Base-by-base conservation (phyloP, 2,888 invertebrate genomes). In the Sarcophaga variegata region DNA sequence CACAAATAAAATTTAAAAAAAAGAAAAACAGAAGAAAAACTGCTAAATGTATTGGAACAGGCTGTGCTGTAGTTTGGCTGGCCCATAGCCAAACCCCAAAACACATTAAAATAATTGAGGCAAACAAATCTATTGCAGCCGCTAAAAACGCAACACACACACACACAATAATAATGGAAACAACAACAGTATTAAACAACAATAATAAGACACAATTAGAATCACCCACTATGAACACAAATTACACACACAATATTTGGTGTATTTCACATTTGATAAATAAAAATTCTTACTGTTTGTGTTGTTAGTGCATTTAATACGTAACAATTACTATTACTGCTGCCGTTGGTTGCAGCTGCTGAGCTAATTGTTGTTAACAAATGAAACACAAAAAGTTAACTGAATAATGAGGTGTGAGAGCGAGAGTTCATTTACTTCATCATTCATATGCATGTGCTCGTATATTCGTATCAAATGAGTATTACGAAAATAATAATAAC, bases 371-470 rank as follows among this genome's bases (percentile, higher is more conserved):
- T 47, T 17, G 25, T 45, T 14, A 77, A 63, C 66, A 72, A 77
- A 62, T 72, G 22, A 72, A 76, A 81, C 67, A 77, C 81, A 37
- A 17, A 74, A 78, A 81, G 60, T 77, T 78, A 71, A 85, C 75
- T 75, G 82, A 66, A 79, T 79, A 79, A 86, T 79, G 70, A 82
- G 82, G 75, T 82, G 82, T 75, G 71, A 82, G 82, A 67, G 71
- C 79, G 17, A 54, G 54, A 54, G 76, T 79, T 69, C 27, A 27
- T 64, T 62, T 62, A 80, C 64, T 49, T 47, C 47, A 14, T 45
- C 11, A 45, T 71, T 54, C 67, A 59, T 20, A 17, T n/a, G 62
- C 10, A 54, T 62, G 20, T 11, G 20, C 22, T 59, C 54, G 59
- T 59, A 76, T 22, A n/a, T 59, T 59, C 59, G n/a, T 59, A n/a